A percentile compares a stretch with the other conserved stretches of the same genome.
phyloP scores from a whole-genome alignment of 2,113 vertebrate genomes.

The Polyodon spathula region DNA sequence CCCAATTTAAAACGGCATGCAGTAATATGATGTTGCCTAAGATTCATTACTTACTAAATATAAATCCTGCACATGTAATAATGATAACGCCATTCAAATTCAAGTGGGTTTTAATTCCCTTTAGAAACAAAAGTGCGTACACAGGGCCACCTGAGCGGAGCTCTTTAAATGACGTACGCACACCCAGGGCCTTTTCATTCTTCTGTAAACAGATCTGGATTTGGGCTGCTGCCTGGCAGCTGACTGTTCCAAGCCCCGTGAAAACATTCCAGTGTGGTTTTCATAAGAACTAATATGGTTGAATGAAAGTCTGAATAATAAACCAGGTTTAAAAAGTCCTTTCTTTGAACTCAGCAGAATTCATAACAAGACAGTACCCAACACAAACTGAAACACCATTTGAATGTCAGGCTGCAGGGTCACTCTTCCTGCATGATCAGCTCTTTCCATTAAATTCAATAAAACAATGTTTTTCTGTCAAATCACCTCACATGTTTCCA shows the following conservation, averaged over 20 bases:
- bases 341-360: not conserved
- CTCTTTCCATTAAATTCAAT: too few relatives aligned
- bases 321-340: not conserved
- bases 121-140: not conserved
- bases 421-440: too few relatives aligned
- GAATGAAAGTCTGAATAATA: not conserved
- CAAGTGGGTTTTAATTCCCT: not conserved
- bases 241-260: not conserved
- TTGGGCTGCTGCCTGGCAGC: not conserved
- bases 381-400: too few relatives aligned
- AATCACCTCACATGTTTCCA: too few relatives aligned
- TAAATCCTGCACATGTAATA: too few relatives aligned
- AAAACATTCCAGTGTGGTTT: constrained; percentile 13
- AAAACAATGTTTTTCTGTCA: too few relatives aligned
- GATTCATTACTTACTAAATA: too few relatives aligned
- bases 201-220: constrained; percentile 7
- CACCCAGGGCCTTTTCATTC: constrained; percentile 3
- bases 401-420: too few relatives aligned
- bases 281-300: not conserved
- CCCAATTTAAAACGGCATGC: too few relatives aligned
- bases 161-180: not conserved
- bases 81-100: too few relatives aligned
- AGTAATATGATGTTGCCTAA: too few relatives aligned
- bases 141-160: not conserved
- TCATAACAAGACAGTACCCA: not conserved